Percentiles rank a stretch among this genome's conserved stretches.
Evolutionary conservation across 2,113 vertebrate species (phyloP).

Genomic region (Paraplagusia blochii): DNA sequence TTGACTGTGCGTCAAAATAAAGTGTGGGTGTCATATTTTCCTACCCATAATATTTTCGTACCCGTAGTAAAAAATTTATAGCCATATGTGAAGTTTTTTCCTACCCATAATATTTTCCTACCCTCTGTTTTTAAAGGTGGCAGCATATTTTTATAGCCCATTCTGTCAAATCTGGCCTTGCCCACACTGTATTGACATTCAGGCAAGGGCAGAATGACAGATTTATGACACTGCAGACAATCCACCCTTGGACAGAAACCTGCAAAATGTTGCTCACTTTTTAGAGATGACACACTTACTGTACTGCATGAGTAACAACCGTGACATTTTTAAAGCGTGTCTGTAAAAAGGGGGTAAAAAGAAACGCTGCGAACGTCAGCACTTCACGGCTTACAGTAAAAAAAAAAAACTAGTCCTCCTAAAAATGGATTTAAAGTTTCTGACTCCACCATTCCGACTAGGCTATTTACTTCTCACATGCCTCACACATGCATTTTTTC

Average conservation of each 20-base stretch:
- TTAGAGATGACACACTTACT: background rate
- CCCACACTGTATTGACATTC: background rate
- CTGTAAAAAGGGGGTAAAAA: background rate
- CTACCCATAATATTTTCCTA: no score
- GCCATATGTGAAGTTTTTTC: no score
- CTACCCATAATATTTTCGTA: no score
- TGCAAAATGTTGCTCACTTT: constrained; percentile 10
- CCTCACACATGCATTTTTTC: background rate
- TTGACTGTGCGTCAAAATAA: no score
- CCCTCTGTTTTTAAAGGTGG: no score
- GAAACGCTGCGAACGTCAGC: constrained; percentile 10
- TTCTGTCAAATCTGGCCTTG: no score
- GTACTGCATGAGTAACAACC: constrained; percentile 5
- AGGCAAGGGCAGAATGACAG: background rate
- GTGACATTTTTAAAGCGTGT: no score
- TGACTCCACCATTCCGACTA: constrained; percentile 5
- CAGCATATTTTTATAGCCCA: no score
- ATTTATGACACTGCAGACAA: constrained; percentile 1
- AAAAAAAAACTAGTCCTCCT: constrained; percentile 16
- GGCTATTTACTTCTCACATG: no score
- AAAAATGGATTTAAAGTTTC: constrained; percentile 23
- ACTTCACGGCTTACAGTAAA: constrained; percentile 2
- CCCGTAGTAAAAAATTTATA: no score
- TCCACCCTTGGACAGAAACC: background rate
- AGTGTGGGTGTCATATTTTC: no score